Conservation (phyloP, 2,113 vertebrate species). For the Oncorhynchus nerka region DNA sequence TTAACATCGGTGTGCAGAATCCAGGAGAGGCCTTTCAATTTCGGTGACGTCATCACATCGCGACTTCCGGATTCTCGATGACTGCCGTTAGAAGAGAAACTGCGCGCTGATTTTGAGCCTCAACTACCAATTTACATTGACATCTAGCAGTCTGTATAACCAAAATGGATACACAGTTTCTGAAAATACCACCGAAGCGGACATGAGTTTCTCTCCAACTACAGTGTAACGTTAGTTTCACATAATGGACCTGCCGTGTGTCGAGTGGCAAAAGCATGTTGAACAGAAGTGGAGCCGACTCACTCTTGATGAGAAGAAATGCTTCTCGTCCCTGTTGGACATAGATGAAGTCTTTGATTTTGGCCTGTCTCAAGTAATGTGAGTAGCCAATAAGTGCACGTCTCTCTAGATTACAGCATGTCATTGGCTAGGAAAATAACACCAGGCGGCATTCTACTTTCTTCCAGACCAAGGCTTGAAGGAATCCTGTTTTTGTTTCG, state of each 20-base stretch:
- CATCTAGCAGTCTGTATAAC: neutral
- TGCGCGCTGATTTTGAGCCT: neutral
- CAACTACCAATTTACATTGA: neutral
- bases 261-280: conserved; percentile 65
- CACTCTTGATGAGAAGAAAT: conserved; percentile 35
- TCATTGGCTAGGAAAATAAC: neutral
- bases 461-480: too few species aligned
- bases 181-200: neutral
- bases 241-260: conserved; percentile 68
- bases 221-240: neutral
- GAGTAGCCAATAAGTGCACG: conserved; percentile 40
- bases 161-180: neutral
- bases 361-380: conserved; percentile 55
- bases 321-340: conserved; percentile 55
- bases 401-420: neutral
- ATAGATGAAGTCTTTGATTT: conserved; percentile 64
- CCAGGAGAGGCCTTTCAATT: neutral
- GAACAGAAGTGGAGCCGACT: conserved; percentile 66
- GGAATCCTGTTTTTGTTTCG: too few species aligned
- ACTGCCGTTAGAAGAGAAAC: neutral
- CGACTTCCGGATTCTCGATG: neutral
- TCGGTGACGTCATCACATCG: neutral
- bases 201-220: neutral
- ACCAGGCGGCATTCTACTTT: too few species aligned
- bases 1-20: neutral